Evolutionary conservation across 2,797 vertebrate species (phyloP).

Genomic region (Galago senegalensis): DNA sequence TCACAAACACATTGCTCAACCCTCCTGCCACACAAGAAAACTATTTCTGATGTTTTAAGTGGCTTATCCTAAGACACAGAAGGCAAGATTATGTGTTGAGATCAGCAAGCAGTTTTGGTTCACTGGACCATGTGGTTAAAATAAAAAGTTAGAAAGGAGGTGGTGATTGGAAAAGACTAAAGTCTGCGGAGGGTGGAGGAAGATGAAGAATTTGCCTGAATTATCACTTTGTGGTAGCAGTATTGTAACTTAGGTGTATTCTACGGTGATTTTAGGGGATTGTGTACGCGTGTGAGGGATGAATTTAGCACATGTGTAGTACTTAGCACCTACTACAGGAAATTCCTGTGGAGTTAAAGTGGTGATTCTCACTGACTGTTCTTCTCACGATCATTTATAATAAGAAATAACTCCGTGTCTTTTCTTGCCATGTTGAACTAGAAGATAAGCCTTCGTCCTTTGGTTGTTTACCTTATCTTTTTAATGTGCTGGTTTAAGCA

Average conservation of each 20-base stretch:
- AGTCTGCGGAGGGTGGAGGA: constrained; percentile 6
- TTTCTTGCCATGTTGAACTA: constrained; percentile 39
- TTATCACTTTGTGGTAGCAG: neutral
- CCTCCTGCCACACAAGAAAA: constrained; percentile 33
- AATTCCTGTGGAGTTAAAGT: neutral
- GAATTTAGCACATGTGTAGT: neutral
- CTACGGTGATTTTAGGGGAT: neutral
- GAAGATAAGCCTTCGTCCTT: constrained; percentile 8
- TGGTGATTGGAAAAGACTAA: constrained; percentile 1
- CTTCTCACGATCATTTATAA: constrained; percentile 45
- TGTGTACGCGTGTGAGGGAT: fast-evolving
- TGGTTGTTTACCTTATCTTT: constrained; percentile 41
- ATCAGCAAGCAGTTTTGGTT: constrained; percentile 46
- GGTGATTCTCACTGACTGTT: constrained; percentile 70
- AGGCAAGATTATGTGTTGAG: neutral
- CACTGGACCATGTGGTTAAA: neutral
- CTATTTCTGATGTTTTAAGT: constrained; percentile 18
- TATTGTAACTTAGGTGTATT: neutral
- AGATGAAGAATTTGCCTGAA: neutral
- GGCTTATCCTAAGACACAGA: neutral
- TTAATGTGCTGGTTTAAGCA: neutral
- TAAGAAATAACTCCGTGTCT: constrained; percentile 35
- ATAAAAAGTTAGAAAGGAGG: neutral
- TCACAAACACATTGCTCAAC: constrained; percentile 49
- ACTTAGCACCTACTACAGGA: neutral